Evolutionary conservation across 2,888 invertebrate species (phyloP), one percentile per base, ranked within the genome.

Genomic region (Mesoligia furuncula): DNA sequence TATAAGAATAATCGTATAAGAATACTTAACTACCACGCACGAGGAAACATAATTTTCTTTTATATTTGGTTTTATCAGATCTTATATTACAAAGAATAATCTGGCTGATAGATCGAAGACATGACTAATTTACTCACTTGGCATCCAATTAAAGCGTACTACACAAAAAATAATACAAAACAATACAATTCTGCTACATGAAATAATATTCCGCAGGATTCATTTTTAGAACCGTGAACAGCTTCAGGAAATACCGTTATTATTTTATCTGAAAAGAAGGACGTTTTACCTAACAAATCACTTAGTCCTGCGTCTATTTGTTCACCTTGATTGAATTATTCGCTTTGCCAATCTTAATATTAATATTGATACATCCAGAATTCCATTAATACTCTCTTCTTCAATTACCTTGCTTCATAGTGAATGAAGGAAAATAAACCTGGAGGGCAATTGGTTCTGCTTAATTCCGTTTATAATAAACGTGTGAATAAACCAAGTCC

Each of bases 321-420:
- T 83, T 77, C 75, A 76, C 54, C 68, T 83, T 76, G 76, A 85
- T 85, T 86, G 84, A 79, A 85, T 86, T 76, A 83, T 59, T 79
- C 73, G 70, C 74, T 83, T 66, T 69, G 80, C 61, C 72, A 67
- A 73, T 24, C 66, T 69, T 76, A 69, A 76, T 75, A 79, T 78
- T 84, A 83, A 79, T 75, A 85, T 79, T 83, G 70, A 86, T 83
- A 78, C 70, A 72, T 73, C 72, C 72, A 86, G 67, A 76, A 83
- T 31, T 86, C 67, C 51, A 83, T 75, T 84, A 79, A 77, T 82
- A 67, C 65, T 66, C 24, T 24, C 54, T 64, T 70, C 31, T 67
- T 57, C 15, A 42, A 73, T 27, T 45, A 57, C 36, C 27, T 64
- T n/a, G 39, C 24, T 69, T 42, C 68, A 13, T 61, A 36, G 27